Evolutionary conservation across 1,140 invertebrate species (phyloP).

Genomic region (Drosophila sproati): DNA sequence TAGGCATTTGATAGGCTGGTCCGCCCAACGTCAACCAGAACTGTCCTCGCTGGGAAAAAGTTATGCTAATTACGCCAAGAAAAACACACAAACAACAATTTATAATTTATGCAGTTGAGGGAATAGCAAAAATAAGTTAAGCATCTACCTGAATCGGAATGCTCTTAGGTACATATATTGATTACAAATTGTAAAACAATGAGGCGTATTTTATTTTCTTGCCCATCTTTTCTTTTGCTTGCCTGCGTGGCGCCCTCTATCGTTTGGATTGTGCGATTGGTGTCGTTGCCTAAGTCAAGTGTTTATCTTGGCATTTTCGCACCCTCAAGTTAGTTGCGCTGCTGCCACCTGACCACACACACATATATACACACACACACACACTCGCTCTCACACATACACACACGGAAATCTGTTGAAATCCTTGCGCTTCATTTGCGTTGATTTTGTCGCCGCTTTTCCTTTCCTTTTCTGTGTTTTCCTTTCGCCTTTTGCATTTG

Average conservation of each 20-base stretch:
- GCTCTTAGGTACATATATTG: conserved; percentile 35
- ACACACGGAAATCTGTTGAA: not conserved
- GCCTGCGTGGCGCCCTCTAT: conserved; percentile 4
- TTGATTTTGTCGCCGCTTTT: conserved; percentile 66
- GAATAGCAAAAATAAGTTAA: conserved; percentile 4
- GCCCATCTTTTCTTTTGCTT: not conserved
- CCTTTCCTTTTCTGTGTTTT: not conserved
- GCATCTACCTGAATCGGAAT: conserved; percentile 8
- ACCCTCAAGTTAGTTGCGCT: conserved; percentile 13
- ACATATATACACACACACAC: not conserved
- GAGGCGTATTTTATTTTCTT: conserved; percentile 13
- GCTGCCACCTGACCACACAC: not conserved
- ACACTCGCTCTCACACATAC: too few relatives aligned
- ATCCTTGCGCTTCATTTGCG: conserved; percentile 72
- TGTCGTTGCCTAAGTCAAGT: conserved; percentile 38
- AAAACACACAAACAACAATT: conserved; percentile 18
- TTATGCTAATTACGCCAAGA: conserved; percentile 67
- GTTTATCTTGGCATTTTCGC: conserved; percentile 45
- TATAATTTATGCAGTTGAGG: conserved; percentile 42
- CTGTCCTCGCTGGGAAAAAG: conserved; percentile 26
- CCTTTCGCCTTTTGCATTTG: conserved; percentile 35
- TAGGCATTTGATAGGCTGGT: conserved; percentile 67
- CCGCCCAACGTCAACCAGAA: conserved; percentile 6
- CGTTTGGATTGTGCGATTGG: conserved; percentile 7
- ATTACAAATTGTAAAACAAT: conserved; percentile 77